These are phyloP conservation scores for Anastrepha ludens DNA, from an alignment of 1,140 invertebrate species.

Conservation along the genomic window DNA sequence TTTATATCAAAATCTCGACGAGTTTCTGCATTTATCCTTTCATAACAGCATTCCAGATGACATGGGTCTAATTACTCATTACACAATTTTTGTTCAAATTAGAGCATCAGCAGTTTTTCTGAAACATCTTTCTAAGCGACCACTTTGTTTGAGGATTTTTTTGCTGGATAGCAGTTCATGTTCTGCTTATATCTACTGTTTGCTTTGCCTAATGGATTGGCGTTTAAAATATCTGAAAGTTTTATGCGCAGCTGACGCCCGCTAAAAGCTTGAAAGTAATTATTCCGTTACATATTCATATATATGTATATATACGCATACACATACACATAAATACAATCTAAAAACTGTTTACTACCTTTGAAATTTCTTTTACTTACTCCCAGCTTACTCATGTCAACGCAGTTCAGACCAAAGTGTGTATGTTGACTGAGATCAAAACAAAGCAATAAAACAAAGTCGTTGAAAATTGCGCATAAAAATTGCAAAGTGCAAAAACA, in stretches of 20 bases:
- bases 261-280: slow-evolving; percentile 31
- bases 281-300: neutral
- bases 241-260: neutral
- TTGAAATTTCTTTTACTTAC: neutral
- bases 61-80: too few species aligned
- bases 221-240: neutral
- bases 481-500: neutral
- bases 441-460: slow-evolving; percentile 16
- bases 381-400: neutral
- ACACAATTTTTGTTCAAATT: too few species aligned
- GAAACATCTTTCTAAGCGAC: too few species aligned
- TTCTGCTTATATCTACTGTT: neutral
- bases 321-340: neutral
- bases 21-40: too few species aligned
- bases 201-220: slow-evolving; percentile 20
- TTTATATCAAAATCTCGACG: too few species aligned
- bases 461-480: slow-evolving; percentile 43
- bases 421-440: neutral
- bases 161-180: too few species aligned
- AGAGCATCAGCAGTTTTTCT: too few species aligned
- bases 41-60: too few species aligned
- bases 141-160: too few species aligned
- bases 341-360: neutral
- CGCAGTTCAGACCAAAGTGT: neutral
- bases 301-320: too few species aligned